Percentiles rank a stretch among this genome's conserved stretches.
Conservation (phyloP, 2,113 vertebrate genomes). For the cattle (Bos taurus) region ARS-UCD2.0 NC_037333.1:3290501-3291000, state of each 20-base stretch:
- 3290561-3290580: neutral
- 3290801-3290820: neutral
- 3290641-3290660: neutral
- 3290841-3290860: neutral
- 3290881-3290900: neutral
- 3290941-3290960: neutral
- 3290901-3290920: neutral
- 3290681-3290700: neutral
- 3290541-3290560: neutral
- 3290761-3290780: neutral
- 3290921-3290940: neutral
- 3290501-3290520: neutral
- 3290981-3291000: neutral
- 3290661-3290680: neutral
- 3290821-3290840: neutral
- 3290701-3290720: neutral
- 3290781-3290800: neutral
- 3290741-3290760: neutral
- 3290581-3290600: neutral
- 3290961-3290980: neutral
- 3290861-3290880: neutral
- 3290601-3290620: neutral
- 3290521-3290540: neutral
- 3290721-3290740: neutral
- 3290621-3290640: neutral